Percentiles rank a stretch among this genome's conserved stretches.
phyloP scores from a whole-genome alignment of 92 coral and sea anemone species.

The Hydrozoanthus gracilis region DNA sequence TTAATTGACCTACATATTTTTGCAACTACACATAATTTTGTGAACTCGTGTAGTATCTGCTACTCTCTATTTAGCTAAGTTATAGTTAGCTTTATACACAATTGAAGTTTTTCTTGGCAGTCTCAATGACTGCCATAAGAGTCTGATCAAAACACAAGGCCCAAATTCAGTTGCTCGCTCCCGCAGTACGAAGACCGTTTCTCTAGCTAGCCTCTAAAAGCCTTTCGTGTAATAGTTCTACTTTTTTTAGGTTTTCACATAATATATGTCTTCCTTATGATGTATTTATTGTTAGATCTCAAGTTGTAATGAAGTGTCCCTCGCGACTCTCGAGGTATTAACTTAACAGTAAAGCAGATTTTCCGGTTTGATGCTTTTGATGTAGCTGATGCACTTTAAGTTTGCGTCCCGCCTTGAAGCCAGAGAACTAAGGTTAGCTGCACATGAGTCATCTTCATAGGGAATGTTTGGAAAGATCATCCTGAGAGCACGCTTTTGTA shows the following conservation, averaged over 20 bases:
- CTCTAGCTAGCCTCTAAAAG: slow-evolving; percentile 75
- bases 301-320: no score
- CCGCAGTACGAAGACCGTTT: slow-evolving; percentile 65
- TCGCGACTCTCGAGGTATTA: no score
- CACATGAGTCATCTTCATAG: no score
- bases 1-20: neutral
- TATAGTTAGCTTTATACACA: slow-evolving; percentile 9
- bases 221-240: slow-evolving; percentile 63
- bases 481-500: no score
- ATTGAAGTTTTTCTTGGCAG: neutral
- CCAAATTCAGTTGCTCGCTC: slow-evolving; percentile 44
- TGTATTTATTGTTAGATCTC: no score
- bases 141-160: slow-evolving; percentile 15
- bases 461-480: no score
- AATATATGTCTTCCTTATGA: no score
- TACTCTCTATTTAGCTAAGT: neutral
- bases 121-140: slow-evolving; percentile 12
- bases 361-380: no score
- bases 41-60: slow-evolving; percentile 4
- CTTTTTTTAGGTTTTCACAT: slow-evolving; percentile 49
- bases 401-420: no score
- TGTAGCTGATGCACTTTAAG: no score
- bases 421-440: no score
- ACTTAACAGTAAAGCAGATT: no score
- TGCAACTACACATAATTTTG: neutral